A percentile compares a stretch with the other conserved stretches of the same genome.
Evolutionary conservation across 2,797 vertebrate species (phyloP).

Genomic region (Neopelma chrysocephalum): DNA sequence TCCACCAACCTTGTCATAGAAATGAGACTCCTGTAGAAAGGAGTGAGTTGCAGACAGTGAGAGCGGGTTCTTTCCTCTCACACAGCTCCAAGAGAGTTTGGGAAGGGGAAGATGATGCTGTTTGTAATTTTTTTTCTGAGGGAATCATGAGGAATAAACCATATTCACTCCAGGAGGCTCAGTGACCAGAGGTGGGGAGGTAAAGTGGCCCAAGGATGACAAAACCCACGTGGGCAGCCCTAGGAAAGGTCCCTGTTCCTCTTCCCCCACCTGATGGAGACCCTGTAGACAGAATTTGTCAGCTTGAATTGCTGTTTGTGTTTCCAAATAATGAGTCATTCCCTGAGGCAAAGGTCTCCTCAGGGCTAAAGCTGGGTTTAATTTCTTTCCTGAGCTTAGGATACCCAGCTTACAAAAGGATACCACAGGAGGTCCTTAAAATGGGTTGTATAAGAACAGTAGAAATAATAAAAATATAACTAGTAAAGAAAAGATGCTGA

Average conservation of each 20-base stretch:
- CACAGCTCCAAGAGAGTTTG: neutral
- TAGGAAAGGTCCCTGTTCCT: rapidly evolving
- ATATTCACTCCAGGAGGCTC: neutral
- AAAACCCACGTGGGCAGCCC: neutral
- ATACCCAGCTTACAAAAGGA: neutral
- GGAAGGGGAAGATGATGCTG: neutral
- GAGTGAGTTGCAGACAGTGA: neutral
- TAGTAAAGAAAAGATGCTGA: neutral
- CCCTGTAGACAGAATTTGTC: neutral
- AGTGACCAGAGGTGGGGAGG: neutral
- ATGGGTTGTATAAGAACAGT: neutral
- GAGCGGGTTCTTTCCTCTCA: neutral
- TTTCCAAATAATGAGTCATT: neutral
- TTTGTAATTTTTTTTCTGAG: neutral
- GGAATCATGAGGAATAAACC: neutral
- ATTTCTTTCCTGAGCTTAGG: neutral
- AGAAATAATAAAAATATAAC: neutral
- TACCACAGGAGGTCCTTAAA: neutral
- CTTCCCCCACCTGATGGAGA: neutral
- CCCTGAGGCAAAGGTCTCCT: neutral
- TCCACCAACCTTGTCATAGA: constrained; percentile 35
- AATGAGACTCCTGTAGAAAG: neutral
- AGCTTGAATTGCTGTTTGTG: neutral
- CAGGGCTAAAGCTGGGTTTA: neutral
- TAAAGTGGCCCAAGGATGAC: neutral